Evolutionary conservation across 2,888 invertebrate genomes (phyloP), one percentile per base, ranked within the genome.

Genomic region (Ephialtes manifestator): DNA sequence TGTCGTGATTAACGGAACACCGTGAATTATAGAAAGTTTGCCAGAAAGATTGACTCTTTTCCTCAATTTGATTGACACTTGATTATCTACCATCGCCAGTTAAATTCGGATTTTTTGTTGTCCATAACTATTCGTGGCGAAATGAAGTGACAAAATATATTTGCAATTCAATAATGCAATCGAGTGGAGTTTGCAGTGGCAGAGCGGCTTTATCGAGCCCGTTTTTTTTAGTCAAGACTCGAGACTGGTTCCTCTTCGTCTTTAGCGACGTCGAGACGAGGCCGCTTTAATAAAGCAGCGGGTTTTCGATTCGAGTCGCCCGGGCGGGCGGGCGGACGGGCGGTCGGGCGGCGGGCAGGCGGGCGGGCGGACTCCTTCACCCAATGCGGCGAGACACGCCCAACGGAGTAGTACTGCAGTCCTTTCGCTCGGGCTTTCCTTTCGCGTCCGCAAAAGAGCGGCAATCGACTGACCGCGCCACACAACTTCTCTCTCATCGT

Each of bases 371-470:
- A 53, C 78, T 83, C 79, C 51, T 80, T 76, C 80, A 31, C 55
- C 79, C 80, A 80, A 79, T 70, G 67, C 71, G 83, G 39, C 65
- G 65, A 39, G 83, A 84, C 79, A 80, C 80, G 83, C 80, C 80
- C 76, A 80, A 84, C 63, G 28, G 72, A 18, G 35, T 20, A 18
- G 11, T 43, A 28, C 68, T 35, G 53, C 58, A 65, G 58, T 63
- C 68, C 60, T 76, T 65, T 76, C 75, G 28, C 48, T 75, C 75
- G 75, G 60, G 55, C 58, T 65, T 18, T 72, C 70, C 65, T 53
- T 51, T 79, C 79, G 43, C 60, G 60, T 55, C 58, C 72, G 67
- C 65, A 39, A 35, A 76, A 77, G 48, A 51, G 53, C 55, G 11
- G 35, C 39, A 39, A 65, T 18, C 53, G 43, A 55, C 80, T 65